Evolutionary conservation across 1,140 invertebrate genomes (phyloP), one percentile per base, ranked within the genome.

Genomic region (Drepana arcuata): DNA sequence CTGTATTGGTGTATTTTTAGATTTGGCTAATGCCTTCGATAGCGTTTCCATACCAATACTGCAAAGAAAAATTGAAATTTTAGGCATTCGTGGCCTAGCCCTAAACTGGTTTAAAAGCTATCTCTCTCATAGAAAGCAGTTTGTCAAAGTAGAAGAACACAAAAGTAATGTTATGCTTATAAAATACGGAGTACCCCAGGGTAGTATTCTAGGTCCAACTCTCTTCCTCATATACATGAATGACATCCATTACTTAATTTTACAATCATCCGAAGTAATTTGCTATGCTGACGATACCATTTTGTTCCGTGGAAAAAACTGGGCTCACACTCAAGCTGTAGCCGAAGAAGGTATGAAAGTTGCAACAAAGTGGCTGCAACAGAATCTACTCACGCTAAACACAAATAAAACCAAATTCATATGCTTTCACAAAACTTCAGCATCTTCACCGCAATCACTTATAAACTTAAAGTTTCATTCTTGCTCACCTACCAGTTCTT

Each of bases 21-120:
- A 36, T 12, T 10, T 36, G 7, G 21, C 32, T 2, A 34, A 27
- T 7, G 34, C 25, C 15, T 34, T 25, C 15, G 32, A 34, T 10
- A 35, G 15, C n/a, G 26, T 36, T n/a, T 36, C 25, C 0, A 27
- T 35, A 7, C 14, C 24, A 0, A 12, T 32, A 4, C n/a, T 26
- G 2, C 24, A n/a, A 26, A 2, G 6, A 6, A 26, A 26, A 10
- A 3, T 26, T 4, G 24, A 26, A 26, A 2, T 10, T n/a, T 6
- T 26, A 7, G 24, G 4, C 4, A 26, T 26, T n/a, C 6, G 24
- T n/a, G 24, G 24, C 4, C 2, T 10, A 6, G 2, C 24, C n/a
- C 24, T 26, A 26, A 26, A 26, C 2, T 26, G 24, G 24, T 26
- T 26, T 10, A 26, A 10, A 26, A 26, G 24, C n/a, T 26, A 26